Evolutionary conservation across 2,113 vertebrate genomes (phyloP), one percentile per base, ranked within the genome.

Genomic region (Eubucco bourcierii): DNA sequence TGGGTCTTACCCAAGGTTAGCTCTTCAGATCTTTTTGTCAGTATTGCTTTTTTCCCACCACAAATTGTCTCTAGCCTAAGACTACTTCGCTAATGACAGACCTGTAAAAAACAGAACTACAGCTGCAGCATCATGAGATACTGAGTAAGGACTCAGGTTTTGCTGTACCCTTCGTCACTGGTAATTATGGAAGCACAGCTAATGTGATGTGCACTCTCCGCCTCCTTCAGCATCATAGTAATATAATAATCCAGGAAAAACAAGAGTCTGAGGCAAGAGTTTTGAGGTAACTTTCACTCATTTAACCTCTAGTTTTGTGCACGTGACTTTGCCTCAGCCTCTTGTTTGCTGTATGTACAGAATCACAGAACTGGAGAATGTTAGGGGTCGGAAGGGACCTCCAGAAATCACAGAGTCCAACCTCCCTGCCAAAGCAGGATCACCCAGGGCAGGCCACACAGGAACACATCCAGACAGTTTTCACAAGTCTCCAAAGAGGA

Each of bases 161-260:
- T 64, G 23, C 60, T 1, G 3, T 7, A 20, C 10, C 14, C 50
- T 15, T 34, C 34, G 29, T 7, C 67, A 59, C 59, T 6, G 74
- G 15, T 2, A 50, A 59, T 59, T 53, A 10, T 3, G 31, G 24
- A 39, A 64, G 46, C 41, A 56, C 74, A 3, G 2, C 28, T 28
- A 18, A 50, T 2, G 28, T 3, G 23, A 12, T 6, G 21, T 5
- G 37, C 72, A 33, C 4, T 1, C 16, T 34, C 18, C 0, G 0
- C 14, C 13, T 14, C 73, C 77, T 29, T 20, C 15, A 67, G 24
- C 20, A 1, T 0, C 6, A 1, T 0, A 18, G 52, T 33, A 65
- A 75, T 52, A 24, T 24, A 65, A 65, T 4, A 25, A 50, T 2
- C 25, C 37, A 52, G 44, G 28, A 52, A 44, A 2, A 63, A 63